Base-by-base conservation (phyloP, 2,113 vertebrate genomes). In the Leuciscus idus region DNA sequence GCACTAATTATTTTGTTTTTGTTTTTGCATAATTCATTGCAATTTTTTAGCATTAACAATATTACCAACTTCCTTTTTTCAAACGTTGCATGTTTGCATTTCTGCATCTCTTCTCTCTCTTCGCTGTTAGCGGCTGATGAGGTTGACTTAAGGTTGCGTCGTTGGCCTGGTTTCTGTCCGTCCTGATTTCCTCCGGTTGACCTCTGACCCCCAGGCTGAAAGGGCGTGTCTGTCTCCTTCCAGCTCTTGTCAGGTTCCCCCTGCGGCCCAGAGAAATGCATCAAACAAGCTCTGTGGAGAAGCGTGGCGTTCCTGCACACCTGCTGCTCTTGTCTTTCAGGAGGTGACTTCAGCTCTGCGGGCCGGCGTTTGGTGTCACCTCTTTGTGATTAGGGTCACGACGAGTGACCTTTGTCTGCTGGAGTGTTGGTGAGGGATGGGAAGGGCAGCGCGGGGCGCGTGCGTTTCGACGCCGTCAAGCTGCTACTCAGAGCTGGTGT, bases 321-420 rank as follows among this genome's bases (percentile, higher is more conserved):
- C 86, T 82, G 86, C 81, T 78, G 88, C 36, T 30, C 59, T 57
- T 52, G 84, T 81, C 81, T 88, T 78, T 87, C 59, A n/a, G 33
- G 62, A 74, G 59, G n/a, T 36, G 83, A 48, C 85, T 81, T 21
- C 23, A 66, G 39, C 46, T 10, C 81, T 3, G 48, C 75, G 46
- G 83, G n/a, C 33, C 33, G 57, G 23, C 70, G 33, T 59, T 68
- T 61, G 87, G 70, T 85, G 86, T 86, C 50, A 70, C 80, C 64
- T 59, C 80, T 43, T n/a, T 15, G 66, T 86, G 89, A 90, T 90
- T 84, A 81, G 87, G 90, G 89, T 87, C 88, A 84, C 30, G 9
- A 26, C 46, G 57, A 50, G 76, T 21, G 81, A 86, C 83, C 84
- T 84, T 57, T 82, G 57, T 61, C 30, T 68, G 74, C 64, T 28